Conservation (phyloP, 2,113 vertebrate species). For the Sapayoa aenigma region DNA sequence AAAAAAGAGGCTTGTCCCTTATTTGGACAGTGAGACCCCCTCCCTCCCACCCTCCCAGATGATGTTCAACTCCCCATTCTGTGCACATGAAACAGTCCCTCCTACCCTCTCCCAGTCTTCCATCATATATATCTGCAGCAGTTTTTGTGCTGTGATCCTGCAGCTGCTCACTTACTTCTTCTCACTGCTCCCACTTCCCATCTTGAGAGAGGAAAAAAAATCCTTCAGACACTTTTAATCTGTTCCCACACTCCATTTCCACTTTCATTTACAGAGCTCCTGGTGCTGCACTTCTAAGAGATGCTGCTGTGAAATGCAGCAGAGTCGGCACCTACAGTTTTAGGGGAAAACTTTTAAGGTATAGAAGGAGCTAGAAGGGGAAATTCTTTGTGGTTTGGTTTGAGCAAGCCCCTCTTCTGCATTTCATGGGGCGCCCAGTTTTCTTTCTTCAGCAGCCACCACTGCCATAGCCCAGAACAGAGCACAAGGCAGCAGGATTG, state of each 20-base stretch:
- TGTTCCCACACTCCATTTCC: constrained; percentile 30
- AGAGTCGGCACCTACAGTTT: neutral
- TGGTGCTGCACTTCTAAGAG: neutral
- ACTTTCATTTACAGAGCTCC: neutral
- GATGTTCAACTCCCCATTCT: neutral
- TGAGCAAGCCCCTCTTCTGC: neutral
- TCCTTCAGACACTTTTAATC: constrained; percentile 37
- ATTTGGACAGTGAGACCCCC: neutral
- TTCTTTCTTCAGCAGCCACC: neutral
- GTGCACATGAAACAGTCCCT: neutral
- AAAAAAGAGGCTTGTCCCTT: neutral
- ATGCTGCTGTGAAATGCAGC: neutral
- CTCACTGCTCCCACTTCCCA: constrained; percentile 64
- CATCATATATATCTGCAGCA: constrained; percentile 14
- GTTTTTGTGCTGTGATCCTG: constrained; percentile 29
- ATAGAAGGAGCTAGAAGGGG: neutral
- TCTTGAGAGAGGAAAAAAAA: constrained; percentile 30
- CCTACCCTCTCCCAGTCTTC: constrained; percentile 7
- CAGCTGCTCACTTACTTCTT: constrained; percentile 52
- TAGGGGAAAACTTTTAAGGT: neutral
- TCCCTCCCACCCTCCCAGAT: neutral
- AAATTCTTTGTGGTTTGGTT: constrained; percentile 13
- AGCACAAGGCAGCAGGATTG: neutral
- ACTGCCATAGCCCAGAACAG: neutral
- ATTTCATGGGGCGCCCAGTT: neutral